phyloP scores from a whole-genome alignment of 2,113 vertebrate genomes.

The Nesoenas mayeri region DNA sequence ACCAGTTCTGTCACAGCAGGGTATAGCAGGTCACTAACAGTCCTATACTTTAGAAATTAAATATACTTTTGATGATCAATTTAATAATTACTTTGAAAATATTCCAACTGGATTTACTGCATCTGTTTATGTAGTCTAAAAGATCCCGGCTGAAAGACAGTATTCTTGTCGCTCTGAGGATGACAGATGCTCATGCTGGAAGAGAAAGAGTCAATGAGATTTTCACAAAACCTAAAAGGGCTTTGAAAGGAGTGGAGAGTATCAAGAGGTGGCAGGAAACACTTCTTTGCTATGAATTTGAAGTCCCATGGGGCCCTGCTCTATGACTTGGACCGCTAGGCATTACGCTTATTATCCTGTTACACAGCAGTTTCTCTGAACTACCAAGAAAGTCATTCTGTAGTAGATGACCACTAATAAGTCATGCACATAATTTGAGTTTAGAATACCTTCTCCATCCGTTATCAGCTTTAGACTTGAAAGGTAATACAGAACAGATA shows the following conservation, averaged over 20 bases:
- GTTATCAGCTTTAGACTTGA: background rate
- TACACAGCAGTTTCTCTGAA: background rate
- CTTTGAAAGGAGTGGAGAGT: background rate
- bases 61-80: slow-evolving; percentile 7
- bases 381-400: background rate
- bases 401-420: background rate
- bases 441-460: background rate
- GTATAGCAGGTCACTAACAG: background rate
- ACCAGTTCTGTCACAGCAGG: background rate
- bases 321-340: background rate
- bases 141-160: background rate
- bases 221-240: slow-evolving; percentile 6
- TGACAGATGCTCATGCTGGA: background rate
- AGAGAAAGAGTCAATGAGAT: background rate
- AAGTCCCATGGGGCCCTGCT: background rate
- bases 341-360: background rate
- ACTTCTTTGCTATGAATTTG: background rate
- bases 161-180: background rate
- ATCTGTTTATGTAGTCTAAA: slow-evolving; percentile 16
- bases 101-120: background rate
- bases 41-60: background rate
- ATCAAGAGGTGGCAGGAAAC: background rate
- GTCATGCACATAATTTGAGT: background rate
- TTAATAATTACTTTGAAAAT: slow-evolving; percentile 23
- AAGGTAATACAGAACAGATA: background rate